Conservation (phyloP, 2,888 invertebrate genomes). For the Agrochola lota region DNA sequence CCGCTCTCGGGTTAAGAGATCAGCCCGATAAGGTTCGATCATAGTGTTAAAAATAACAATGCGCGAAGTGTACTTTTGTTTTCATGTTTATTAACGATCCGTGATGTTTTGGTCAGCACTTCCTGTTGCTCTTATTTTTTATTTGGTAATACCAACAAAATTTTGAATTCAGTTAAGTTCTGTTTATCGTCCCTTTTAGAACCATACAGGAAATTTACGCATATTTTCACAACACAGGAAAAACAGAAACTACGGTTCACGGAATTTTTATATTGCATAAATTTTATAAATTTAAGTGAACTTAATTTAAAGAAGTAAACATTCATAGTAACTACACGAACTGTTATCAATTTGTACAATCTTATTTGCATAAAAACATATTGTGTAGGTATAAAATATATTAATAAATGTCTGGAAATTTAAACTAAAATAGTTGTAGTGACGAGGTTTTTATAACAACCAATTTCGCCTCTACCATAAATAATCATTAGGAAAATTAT, state of each 20-base stretch:
- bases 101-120: slow-evolving; percentile 45
- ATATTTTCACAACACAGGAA: background rate
- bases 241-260: background rate
- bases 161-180: background rate
- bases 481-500: slow-evolving; percentile 51
- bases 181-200: background rate
- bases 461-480: slow-evolving; percentile 30
- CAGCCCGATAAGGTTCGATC: slow-evolving; percentile 78
- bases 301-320: slow-evolving; percentile 15
- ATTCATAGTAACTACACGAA: slow-evolving; percentile 11
- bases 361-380: slow-evolving; percentile 11
- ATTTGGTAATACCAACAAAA: slow-evolving; percentile 15
- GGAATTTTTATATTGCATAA: background rate
- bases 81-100: slow-evolving; percentile 64
- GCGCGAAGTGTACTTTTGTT: slow-evolving; percentile 71
- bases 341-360: slow-evolving; percentile 23
- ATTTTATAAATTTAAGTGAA: slow-evolving; percentile 9
- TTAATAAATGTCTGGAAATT: slow-evolving; percentile 25
- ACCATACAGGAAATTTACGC: no score
- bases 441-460: slow-evolving; percentile 25
- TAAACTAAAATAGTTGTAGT: slow-evolving; percentile 19
- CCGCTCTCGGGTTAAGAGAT: slow-evolving; percentile 79
- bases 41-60: slow-evolving; percentile 78
- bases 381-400: background rate
- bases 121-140: slow-evolving; percentile 47